phyloP scores from a whole-genome alignment of 35 echinoderm and acorn worm genomes.

The Ophiothrix spiculata region DNA sequence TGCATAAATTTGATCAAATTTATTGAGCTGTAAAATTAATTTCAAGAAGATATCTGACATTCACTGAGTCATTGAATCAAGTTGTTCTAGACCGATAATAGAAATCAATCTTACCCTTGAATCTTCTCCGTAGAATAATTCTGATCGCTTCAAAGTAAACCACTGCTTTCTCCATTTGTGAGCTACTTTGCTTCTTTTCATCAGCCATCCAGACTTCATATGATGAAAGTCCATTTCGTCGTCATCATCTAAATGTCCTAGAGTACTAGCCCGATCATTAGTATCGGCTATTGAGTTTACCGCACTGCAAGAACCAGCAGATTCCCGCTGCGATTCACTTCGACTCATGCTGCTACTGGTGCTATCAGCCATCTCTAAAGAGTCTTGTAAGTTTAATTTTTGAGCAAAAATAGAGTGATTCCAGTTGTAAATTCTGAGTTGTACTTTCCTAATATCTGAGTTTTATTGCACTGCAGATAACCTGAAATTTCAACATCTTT shows the following conservation, averaged over 20 bases:
- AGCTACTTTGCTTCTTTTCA: slow-evolving; percentile 59
- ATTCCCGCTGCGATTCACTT: slow-evolving; percentile 9
- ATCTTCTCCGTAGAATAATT: slow-evolving; percentile 58
- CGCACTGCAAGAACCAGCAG: neutral
- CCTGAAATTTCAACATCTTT: too few relatives aligned
- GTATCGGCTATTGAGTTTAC: neutral
- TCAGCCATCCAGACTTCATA: slow-evolving; percentile 74
- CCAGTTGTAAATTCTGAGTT: too few relatives aligned
- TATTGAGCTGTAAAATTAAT: too few relatives aligned
- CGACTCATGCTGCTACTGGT: slow-evolving; percentile 11
- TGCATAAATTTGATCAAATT: too few relatives aligned
- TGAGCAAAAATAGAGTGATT: too few relatives aligned
- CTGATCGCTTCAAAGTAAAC: slow-evolving; percentile 56
- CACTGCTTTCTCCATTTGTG: slow-evolving; percentile 77
- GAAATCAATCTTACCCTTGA: slow-evolving; percentile 57
- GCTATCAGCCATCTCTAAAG: neutral
- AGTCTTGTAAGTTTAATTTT: too few relatives aligned
- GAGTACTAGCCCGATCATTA: neutral
- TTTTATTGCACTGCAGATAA: too few relatives aligned
- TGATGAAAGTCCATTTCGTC: slow-evolving; percentile 30
- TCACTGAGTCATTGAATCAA: too few relatives aligned
- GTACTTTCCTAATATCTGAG: too few relatives aligned
- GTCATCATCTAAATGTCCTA: neutral
- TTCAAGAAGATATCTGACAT: too few relatives aligned
- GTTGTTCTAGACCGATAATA: too few relatives aligned